These are phyloP conservation scores for Lampris megalopsis DNA, from an alignment of 2,113 vertebrate species.

Conservation along the genomic window DNA sequence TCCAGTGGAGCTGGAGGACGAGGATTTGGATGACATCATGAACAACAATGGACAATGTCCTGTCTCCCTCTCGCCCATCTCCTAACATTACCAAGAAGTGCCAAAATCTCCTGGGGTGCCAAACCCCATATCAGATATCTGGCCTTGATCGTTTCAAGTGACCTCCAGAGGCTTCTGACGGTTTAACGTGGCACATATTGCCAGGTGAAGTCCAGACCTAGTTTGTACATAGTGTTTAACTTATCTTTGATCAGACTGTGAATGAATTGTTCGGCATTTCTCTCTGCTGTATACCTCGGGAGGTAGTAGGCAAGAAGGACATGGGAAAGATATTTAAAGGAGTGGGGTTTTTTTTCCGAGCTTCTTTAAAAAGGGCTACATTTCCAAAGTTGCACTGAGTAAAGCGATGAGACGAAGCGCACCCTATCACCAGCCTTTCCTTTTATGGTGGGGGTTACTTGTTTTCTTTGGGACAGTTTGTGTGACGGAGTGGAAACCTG, in stretches of 20 bases:
- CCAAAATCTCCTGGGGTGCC: slow-evolving; percentile 60
- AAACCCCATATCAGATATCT: slow-evolving; percentile 48
- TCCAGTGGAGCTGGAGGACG: slow-evolving; percentile 83
- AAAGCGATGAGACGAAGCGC: slow-evolving; percentile 33
- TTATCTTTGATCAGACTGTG: slow-evolving; percentile 65
- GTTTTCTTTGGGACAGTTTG: slow-evolving; percentile 7
- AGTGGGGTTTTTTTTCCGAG: slow-evolving; percentile 60
- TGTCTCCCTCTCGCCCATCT: slow-evolving; percentile 77
- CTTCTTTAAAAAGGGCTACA: slow-evolving; percentile 74
- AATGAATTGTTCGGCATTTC: slow-evolving; percentile 50
- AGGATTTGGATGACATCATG: slow-evolving; percentile 84
- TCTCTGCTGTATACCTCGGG: slow-evolving; percentile 56
- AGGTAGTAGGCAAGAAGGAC: slow-evolving; percentile 50
- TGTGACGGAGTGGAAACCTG: slow-evolving; percentile 30
- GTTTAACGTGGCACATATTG: slow-evolving; percentile 48
- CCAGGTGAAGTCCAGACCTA: slow-evolving; percentile 41
- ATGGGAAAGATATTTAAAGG: slow-evolving; percentile 26
- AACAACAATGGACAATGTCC: slow-evolving; percentile 84
- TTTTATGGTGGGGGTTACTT: slow-evolving; percentile 46
- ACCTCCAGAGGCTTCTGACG: slow-evolving; percentile 57
- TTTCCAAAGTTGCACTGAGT: slow-evolving; percentile 72
- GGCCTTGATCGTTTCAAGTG: slow-evolving; percentile 59
- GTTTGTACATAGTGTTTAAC: slow-evolving; percentile 70
- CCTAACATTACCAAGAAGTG: slow-evolving; percentile 76
- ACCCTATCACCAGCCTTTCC: slow-evolving; percentile 26